Percentiles rank a stretch among this genome's conserved stretches.
These are phyloP conservation scores for Teleiodes luculella DNA, from an alignment of 2,888 invertebrate species.

Conservation along the genomic window DNA sequence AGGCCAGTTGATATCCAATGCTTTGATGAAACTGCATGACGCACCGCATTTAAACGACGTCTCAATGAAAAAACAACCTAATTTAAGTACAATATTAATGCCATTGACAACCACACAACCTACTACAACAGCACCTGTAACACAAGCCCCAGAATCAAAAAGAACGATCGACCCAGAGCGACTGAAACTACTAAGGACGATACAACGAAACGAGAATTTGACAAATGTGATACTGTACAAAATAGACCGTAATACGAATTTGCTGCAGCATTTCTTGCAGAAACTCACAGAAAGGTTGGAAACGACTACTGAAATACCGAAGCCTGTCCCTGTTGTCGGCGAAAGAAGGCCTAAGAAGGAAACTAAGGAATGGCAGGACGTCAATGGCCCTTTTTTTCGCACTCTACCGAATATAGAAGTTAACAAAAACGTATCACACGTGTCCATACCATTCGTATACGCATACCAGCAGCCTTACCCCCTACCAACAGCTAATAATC, in stretches of 20 bases:
- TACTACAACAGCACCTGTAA: conserved; percentile 1
- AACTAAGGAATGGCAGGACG: background rate
- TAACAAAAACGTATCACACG: conserved; percentile 29
- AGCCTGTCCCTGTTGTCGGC: background rate
- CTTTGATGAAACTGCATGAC: conserved; percentile 21
- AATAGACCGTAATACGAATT: conserved; percentile 55
- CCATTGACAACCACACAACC: conserved; percentile 1
- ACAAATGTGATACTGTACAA: conserved; percentile 56
- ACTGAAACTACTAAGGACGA: conserved; percentile 34
- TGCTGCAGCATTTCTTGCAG: conserved; percentile 47
- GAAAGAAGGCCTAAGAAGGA: background rate
- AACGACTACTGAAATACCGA: conserved; percentile 6
- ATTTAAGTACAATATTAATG: background rate
- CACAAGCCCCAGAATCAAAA: conserved; percentile 14
- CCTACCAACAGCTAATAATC: conserved; percentile 20
- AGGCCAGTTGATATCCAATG: conserved; percentile 20
- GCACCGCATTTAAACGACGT: conserved; percentile 11
- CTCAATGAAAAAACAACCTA: background rate
- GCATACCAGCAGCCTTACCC: conserved; percentile 38
- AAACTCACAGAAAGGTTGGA: conserved; percentile 41
- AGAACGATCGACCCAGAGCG: conserved; percentile 22
- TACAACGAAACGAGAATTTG: conserved; percentile 49
- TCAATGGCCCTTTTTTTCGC: background rate
- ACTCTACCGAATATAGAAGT: conserved; percentile 10
- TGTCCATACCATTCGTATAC: conserved; percentile 44